phyloP scores from a whole-genome alignment of 2,888 invertebrate species.

The Synanthedon andrenaeformis region DNA sequence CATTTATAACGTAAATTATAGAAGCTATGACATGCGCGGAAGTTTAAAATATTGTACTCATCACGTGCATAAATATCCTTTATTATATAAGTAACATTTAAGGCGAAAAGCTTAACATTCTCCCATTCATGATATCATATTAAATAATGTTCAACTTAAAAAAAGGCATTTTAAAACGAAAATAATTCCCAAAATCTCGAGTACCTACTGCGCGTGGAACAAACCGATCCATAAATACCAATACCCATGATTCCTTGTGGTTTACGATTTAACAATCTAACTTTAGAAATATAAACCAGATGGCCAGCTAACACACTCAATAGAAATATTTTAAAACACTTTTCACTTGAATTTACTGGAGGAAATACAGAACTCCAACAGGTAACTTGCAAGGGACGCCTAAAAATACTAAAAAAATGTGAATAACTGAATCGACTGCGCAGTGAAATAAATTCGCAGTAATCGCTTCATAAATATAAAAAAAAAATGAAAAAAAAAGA shows the following conservation, averaged over 20 bases:
- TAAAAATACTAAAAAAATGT: background rate
- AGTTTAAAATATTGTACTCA: conserved; percentile 20
- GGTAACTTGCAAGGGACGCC: background rate
- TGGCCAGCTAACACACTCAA: conserved; percentile 60
- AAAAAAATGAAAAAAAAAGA: too few relatives aligned
- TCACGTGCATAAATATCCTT: conserved; percentile 18
- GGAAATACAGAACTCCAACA: background rate
- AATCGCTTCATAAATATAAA: too few relatives aligned
- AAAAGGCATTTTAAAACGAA: too few relatives aligned
- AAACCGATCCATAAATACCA: conserved; percentile 41
- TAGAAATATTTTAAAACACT: conserved; percentile 38
- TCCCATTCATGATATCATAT: too few relatives aligned
- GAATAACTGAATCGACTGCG: too few relatives aligned
- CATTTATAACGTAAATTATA: conserved; percentile 16
- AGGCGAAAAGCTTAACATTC: too few relatives aligned
- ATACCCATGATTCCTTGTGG: conserved; percentile 50
- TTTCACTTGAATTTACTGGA: background rate
- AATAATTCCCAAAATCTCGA: too few relatives aligned
- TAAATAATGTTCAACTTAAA: too few relatives aligned
- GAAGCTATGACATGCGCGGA: conserved; percentile 41
- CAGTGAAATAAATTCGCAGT: too few relatives aligned
- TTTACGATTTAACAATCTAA: conserved; percentile 69
- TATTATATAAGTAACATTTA: background rate
- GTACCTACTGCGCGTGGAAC: conserved; percentile 13
- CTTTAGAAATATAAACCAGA: conserved; percentile 68